A percentile compares a stretch with the other conserved stretches of the same genome.
These are phyloP conservation scores for Pelagia noctiluca DNA, from an alignment of 30 jellyfish, hydroid and myxozoan species.

Conservation along the genomic window DNA sequence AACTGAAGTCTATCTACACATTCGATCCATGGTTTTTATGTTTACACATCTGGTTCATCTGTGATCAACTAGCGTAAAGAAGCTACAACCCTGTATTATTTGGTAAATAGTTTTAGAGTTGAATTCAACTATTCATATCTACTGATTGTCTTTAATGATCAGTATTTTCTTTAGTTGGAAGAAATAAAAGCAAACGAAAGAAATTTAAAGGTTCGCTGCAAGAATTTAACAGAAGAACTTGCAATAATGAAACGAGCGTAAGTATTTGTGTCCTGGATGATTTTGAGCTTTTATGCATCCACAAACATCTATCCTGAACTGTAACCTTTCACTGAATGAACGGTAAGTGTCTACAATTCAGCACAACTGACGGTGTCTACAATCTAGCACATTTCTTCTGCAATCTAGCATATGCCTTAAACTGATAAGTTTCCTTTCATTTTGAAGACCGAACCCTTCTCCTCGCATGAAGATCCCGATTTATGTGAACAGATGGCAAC, in stretches of 20 bases:
- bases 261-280: slow-evolving; percentile 11
- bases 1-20: no score
- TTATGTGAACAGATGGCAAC: slow-evolving; percentile 40
- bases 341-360: no score
- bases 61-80: no score
- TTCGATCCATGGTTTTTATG: no score
- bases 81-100: no score
- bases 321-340: not conserved
- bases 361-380: no score
- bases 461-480: slow-evolving; percentile 37
- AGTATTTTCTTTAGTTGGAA: slow-evolving; percentile 67
- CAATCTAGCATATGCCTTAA: no score
- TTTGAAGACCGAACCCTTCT: slow-evolving; percentile 1
- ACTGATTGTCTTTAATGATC: not conserved
- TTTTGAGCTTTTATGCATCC: not conserved
- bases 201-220: slow-evolving; percentile 77
- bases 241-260: slow-evolving; percentile 80
- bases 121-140: no score
- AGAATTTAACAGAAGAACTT: slow-evolving; percentile 78
- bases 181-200: slow-evolving; percentile 84
- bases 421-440: not conserved
- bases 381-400: no score
- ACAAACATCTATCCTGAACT: not conserved
- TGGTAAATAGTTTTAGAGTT: no score
- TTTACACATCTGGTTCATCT: no score